Evolutionary conservation across 2,113 vertebrate genomes (phyloP), one percentile per base, ranked within the genome.

Genomic region (Alligator mississippiensis): DNA sequence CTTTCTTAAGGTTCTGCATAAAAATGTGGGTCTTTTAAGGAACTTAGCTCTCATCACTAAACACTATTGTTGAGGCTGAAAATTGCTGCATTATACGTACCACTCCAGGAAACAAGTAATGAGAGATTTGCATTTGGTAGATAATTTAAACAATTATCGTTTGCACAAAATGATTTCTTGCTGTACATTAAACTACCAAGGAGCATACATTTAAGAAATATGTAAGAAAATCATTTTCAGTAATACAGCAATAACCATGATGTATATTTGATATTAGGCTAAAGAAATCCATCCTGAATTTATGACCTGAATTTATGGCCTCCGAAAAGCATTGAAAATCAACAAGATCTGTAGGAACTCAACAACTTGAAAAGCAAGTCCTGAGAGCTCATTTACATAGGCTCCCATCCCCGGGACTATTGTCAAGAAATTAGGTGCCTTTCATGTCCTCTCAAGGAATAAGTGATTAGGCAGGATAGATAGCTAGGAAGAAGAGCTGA

Each of bases 21-120:
- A 22, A 77, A 86, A 11, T 25, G 57, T 34, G 14, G 34, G 3
- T 22, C 59, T 76, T 88, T 28, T 34, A 28, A 3, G 1, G 22
- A 85, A 74, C 68, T 61, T 54, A 68, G 47, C 13, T 63, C 10
- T 55, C 5, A 24, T 34, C 16, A 21, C 3, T 85, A 4, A 82
- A 68, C 27, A 10, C 2, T 0, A 0, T 6, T 86, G 25, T 24
- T 76, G 4, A 64, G 28, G 14, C 27, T 76, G 10, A 54, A 4
- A 88, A 76, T 34, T 60, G 6, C 6, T 74, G 63, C 9, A 12
- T 18, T 81, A 47, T 4, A 58, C 62, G 92, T 34, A 88, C 12
- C 17, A 38, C 78, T 68, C 28, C 77, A 14, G 4, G 7, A 14
- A 74, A 9, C 2, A 59, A 28, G 2, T 28, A 2, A 84, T 11